Evolutionary conservation across 2,888 invertebrate genomes (phyloP).

Genomic region (Protophormia terraenovae): DNA sequence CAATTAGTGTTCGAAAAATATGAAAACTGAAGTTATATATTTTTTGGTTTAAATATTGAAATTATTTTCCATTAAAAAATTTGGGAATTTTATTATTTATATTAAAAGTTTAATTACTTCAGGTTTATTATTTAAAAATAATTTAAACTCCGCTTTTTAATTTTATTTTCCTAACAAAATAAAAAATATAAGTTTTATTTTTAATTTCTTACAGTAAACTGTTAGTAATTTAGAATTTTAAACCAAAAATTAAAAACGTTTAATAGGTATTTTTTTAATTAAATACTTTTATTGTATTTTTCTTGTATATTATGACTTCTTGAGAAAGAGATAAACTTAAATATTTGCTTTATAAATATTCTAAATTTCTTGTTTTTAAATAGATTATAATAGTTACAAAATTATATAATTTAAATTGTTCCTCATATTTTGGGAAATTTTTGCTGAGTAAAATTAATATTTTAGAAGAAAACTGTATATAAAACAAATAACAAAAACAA

Average conservation of each 20-base stretch:
- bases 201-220: too few relatives aligned
- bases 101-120: too few relatives aligned
- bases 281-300: neutral
- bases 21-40: too few relatives aligned
- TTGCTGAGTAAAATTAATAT: neutral
- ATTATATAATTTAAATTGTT: neutral
- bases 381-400: neutral
- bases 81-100: too few relatives aligned
- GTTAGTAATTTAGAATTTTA: too few relatives aligned
- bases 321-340: neutral
- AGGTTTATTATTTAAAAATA: too few relatives aligned
- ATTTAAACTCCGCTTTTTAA: too few relatives aligned
- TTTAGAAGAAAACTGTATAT: neutral
- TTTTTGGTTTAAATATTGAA: too few relatives aligned
- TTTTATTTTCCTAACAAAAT: too few relatives aligned
- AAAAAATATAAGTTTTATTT: too few relatives aligned
- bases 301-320: neutral
- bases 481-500: slow-evolving; percentile 28
- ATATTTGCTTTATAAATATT: neutral
- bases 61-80: too few relatives aligned
- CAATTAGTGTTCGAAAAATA: too few relatives aligned
- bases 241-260: neutral
- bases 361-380: neutral
- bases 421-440: neutral
- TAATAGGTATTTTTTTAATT: neutral